These are phyloP conservation scores for Perizoma flavofasciatum DNA, from an alignment of 2,888 invertebrate genomes.

Conservation along the genomic window DNA sequence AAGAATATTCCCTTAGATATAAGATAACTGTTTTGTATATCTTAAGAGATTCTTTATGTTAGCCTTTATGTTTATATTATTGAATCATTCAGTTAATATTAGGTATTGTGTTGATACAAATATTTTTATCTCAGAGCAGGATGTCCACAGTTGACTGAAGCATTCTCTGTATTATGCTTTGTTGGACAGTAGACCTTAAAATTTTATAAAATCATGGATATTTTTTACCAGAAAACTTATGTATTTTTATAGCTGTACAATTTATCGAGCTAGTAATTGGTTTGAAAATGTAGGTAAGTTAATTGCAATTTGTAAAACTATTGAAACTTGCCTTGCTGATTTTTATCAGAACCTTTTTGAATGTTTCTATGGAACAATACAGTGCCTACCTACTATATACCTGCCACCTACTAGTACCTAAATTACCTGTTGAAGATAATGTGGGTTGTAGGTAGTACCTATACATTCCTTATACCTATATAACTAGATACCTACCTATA, in stretches of 20 bases:
- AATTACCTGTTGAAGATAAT: too few relatives aligned
- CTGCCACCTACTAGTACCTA: too few relatives aligned
- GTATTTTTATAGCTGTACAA: too few relatives aligned
- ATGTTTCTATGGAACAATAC: too few relatives aligned
- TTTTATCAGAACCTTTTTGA: neutral
- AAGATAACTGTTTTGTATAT: slow-evolving; percentile 23
- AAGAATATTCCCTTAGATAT: slow-evolving; percentile 10
- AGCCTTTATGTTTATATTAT: too few relatives aligned
- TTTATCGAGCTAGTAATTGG: too few relatives aligned
- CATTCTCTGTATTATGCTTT: neutral
- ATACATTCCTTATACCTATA: too few relatives aligned
- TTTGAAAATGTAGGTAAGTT: neutral
- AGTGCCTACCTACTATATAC: too few relatives aligned
- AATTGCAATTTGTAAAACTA: slow-evolving; percentile 6
- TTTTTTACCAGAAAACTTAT: too few relatives aligned
- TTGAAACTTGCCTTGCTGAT: slow-evolving; percentile 13
- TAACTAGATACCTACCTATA: too few relatives aligned
- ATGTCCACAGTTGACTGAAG: slow-evolving; percentile 1
- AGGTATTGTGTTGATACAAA: slow-evolving; percentile 3
- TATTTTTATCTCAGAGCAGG: neutral
- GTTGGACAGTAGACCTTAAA: neutral
- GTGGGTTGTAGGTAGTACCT: too few relatives aligned
- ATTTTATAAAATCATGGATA: neutral
- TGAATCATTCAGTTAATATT: neutral
- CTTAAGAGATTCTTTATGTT: slow-evolving; percentile 10